Percentiles rank a stretch among this genome's conserved stretches.
Conservation (phyloP, 2,888 invertebrate genomes). For the Gonocerus acuteangulatus region DNA sequence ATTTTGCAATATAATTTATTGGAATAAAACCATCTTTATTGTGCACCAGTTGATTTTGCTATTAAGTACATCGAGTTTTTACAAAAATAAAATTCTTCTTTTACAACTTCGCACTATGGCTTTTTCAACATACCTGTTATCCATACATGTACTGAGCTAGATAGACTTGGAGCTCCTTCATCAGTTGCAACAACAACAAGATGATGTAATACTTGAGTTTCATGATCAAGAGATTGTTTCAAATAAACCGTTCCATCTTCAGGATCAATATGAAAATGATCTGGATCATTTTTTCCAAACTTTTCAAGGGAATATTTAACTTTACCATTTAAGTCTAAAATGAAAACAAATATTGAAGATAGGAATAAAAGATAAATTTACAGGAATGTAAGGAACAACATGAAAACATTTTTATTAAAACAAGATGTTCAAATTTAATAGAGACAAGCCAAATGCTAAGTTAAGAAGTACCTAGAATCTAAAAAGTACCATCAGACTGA, state of each 20-base stretch:
- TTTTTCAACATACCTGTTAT: slow-evolving; percentile 53
- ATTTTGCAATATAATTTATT: too few species aligned
- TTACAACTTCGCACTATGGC: too few species aligned
- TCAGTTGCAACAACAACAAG: slow-evolving; percentile 75
- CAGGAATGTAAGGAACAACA: too few species aligned
- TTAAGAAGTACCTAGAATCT: too few species aligned
- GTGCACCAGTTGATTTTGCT: too few species aligned
- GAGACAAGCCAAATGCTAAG: too few species aligned
- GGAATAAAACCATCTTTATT: too few species aligned
- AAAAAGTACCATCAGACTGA: too few species aligned
- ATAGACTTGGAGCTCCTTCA: slow-evolving; percentile 71
- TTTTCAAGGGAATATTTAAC: slow-evolving; percentile 63
- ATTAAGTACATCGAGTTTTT: too few species aligned
- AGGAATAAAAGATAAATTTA: not conserved
- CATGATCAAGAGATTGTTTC: slow-evolving; percentile 73
- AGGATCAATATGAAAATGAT: slow-evolving; percentile 70
- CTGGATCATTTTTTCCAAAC: slow-evolving; percentile 54
- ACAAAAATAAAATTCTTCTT: too few species aligned
- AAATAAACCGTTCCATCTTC: slow-evolving; percentile 68
- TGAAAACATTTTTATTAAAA: too few species aligned
- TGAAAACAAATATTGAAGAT: not conserved
- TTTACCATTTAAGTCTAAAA: slow-evolving; percentile 54
- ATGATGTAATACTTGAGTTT: slow-evolving; percentile 62
- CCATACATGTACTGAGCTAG: slow-evolving; percentile 75
- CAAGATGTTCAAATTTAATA: too few species aligned